Percentiles rank a stretch among this genome's conserved stretches.
phyloP scores from a whole-genome alignment of 2,113 vertebrate genomes.

The Oryzias melastigma region DNA sequence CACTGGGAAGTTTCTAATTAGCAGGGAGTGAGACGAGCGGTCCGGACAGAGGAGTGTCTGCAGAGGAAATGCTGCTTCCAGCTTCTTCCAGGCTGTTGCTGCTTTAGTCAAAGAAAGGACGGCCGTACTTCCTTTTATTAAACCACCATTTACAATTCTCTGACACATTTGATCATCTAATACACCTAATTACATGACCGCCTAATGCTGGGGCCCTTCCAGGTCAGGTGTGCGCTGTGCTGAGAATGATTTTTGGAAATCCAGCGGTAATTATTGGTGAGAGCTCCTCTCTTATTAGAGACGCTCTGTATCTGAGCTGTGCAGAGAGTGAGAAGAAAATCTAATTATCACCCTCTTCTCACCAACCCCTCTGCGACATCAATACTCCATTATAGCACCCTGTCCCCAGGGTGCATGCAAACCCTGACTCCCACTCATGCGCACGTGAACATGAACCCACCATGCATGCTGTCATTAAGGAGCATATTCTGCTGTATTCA shows the following conservation, averaged over 20 bases:
- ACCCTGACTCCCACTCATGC: constrained; percentile 44
- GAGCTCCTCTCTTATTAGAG: constrained; percentile 57
- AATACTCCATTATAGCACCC: constrained; percentile 71
- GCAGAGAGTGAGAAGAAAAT: constrained; percentile 66
- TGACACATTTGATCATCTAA: constrained; percentile 55
- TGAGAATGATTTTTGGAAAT: constrained; percentile 44
- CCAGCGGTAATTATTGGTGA: constrained; percentile 59
- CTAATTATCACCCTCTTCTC: constrained; percentile 69
- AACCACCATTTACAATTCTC: constrained; percentile 10
- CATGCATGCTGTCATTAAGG: constrained; percentile 14
- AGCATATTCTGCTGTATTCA: neutral
- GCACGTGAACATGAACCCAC: constrained; percentile 18
- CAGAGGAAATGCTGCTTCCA: constrained; percentile 10
- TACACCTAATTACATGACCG: constrained; percentile 58
- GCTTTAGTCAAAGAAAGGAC: neutral
- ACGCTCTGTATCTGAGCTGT: constrained; percentile 53
- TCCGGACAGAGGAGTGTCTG: constrained; percentile 11
- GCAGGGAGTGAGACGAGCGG: constrained; percentile 27
- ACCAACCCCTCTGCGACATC: constrained; percentile 59
- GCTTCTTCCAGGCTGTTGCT: neutral
- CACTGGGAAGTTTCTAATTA: constrained; percentile 41
- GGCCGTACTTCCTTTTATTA: constrained; percentile 21
- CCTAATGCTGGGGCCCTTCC: constrained; percentile 36
- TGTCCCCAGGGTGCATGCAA: constrained; percentile 52
- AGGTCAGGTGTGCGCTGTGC: constrained; percentile 40